These are phyloP conservation scores for Hemichromis elongatus DNA, from an alignment of 2,113 vertebrate species.

Conservation along the genomic window DNA sequence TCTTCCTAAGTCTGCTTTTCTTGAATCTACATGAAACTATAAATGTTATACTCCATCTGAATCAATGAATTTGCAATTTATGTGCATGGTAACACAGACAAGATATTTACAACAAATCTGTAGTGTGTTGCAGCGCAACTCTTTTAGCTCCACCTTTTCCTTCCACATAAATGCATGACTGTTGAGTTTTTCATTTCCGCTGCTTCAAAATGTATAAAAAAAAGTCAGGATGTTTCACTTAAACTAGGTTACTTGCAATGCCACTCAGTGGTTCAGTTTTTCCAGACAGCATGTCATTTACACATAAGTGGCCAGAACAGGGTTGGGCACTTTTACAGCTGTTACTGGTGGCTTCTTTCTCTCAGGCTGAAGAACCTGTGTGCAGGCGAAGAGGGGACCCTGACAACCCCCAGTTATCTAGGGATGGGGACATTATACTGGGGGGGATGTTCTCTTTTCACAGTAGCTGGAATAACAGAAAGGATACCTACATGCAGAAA, in stretches of 20 bases:
- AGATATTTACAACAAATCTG: neutral
- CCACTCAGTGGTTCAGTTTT: neutral
- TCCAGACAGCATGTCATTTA: slow-evolving; percentile 8
- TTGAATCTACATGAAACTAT: neutral
- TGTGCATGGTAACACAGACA: neutral
- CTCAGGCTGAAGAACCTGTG: slow-evolving; percentile 7
- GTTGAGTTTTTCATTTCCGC: neutral
- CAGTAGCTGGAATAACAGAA: slow-evolving; percentile 45
- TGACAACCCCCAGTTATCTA: slow-evolving; percentile 48
- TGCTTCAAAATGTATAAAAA: slow-evolving; percentile 18
- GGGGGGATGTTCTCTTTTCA: slow-evolving; percentile 68
- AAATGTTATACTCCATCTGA: neutral
- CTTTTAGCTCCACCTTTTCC: neutral
- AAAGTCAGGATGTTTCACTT: neutral
- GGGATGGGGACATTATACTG: slow-evolving; percentile 61
- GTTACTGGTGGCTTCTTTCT: slow-evolving; percentile 34
- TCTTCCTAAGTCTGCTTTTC: neutral
- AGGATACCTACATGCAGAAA: slow-evolving; percentile 31
- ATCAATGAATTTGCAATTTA: neutral
- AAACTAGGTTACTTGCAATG: neutral
- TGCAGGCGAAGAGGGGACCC: too few relatives aligned
- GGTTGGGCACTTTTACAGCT: slow-evolving; percentile 48
- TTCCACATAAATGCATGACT: neutral
- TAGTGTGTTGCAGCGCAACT: neutral
- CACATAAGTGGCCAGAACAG: slow-evolving; percentile 45